Evolutionary conservation across 2,797 vertebrate genomes (phyloP).

Genomic region (Eutrigla gurnardus): DNA sequence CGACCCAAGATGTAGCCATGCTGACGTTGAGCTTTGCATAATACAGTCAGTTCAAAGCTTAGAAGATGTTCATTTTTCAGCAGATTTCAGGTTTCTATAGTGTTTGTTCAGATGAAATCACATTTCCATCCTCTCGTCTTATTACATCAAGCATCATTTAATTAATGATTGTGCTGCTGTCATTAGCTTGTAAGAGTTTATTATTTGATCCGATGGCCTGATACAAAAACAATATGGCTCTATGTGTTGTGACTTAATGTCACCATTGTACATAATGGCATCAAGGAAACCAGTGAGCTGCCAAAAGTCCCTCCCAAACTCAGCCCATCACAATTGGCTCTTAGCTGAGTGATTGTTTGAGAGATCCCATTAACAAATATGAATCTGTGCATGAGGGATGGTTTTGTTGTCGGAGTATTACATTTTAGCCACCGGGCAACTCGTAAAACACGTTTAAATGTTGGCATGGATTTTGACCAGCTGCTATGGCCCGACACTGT

Average conservation of each 20-base stretch:
- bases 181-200: conserved; percentile 44
- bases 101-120: conserved; percentile 11
- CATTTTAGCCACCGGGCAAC: conserved; percentile 74
- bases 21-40: conserved; percentile 12
- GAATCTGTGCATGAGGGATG: conserved; percentile 55
- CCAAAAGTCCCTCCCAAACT: conserved; percentile 51
- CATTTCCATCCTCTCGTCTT: neutral
- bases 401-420: conserved; percentile 78
- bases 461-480: conserved; percentile 71
- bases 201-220: conserved; percentile 35
- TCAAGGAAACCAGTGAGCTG: conserved; percentile 52
- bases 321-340: conserved; percentile 46
- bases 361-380: conserved; percentile 69
- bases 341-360: conserved; percentile 41
- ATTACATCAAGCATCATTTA: conserved; percentile 36
- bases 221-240: conserved; percentile 35
- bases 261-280: conserved; percentile 37
- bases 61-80: conserved; percentile 21
- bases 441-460: conserved; percentile 71
- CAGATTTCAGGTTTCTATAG: conserved; percentile 27
- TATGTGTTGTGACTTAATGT: conserved; percentile 12
- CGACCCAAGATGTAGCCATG: conserved; percentile 14
- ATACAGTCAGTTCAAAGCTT: conserved; percentile 9
- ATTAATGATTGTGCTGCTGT: conserved; percentile 14
- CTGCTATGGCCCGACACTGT: conserved; percentile 62